Evolutionary conservation across 2,797 vertebrate species (phyloP).

Genomic region (Falco biarmicus): DNA sequence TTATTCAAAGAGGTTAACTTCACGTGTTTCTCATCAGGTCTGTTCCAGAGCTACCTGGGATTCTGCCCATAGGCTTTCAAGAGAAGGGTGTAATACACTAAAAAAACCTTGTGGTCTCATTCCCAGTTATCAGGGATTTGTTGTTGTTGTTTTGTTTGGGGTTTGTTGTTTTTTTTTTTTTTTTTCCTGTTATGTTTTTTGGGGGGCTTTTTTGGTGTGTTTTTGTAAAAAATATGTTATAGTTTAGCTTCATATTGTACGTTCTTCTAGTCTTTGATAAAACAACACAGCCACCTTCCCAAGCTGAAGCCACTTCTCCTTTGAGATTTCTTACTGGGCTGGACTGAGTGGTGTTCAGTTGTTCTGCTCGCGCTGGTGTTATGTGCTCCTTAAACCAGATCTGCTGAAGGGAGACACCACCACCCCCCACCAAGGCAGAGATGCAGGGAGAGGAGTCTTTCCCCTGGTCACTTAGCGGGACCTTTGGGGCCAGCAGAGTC

Average conservation of each 20-base stretch:
- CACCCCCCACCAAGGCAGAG: neutral
- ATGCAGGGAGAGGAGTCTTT: accelerated
- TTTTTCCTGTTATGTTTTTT: neutral
- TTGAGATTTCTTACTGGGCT: neutral
- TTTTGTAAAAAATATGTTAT: neutral
- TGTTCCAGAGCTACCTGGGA: slow-evolving; percentile 35
- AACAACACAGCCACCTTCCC: neutral
- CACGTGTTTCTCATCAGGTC: slow-evolving; percentile 66
- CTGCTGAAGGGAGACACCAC: neutral
- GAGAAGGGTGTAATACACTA: neutral
- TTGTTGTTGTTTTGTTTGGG: too few relatives aligned
- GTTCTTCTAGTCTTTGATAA: neutral
- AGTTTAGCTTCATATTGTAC: neutral
- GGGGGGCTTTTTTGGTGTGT: too few relatives aligned
- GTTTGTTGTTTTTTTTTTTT: neutral
- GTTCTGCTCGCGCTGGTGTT: neutral
- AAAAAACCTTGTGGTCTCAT: neutral
- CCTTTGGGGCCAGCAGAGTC: neutral
- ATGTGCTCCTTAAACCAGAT: neutral
- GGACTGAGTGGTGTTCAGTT: neutral
- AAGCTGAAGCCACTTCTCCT: neutral
- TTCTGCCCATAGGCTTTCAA: slow-evolving; percentile 9
- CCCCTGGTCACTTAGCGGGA: neutral
- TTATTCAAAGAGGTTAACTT: slow-evolving; percentile 63
- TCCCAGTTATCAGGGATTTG: neutral